phyloP scores from a whole-genome alignment of 1,140 invertebrate species.

The Pseudomyrmex flavicornis region DNA sequence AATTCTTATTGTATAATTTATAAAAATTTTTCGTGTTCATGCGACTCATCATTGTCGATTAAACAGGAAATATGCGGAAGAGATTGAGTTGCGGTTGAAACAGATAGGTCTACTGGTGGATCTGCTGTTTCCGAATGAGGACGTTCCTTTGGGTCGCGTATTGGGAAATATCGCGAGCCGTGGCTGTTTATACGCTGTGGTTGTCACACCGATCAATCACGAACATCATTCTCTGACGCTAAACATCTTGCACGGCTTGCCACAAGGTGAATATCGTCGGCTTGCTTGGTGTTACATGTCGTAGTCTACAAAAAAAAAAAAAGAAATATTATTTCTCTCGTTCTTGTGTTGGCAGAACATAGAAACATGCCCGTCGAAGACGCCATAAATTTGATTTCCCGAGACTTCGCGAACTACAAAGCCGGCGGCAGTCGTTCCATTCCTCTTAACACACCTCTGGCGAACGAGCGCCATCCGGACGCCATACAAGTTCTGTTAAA shows the following conservation, averaged over 20 bases:
- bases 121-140: constrained; percentile 95
- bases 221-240: constrained; percentile 94
- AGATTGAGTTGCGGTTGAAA: constrained; percentile 93
- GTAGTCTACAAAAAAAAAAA: no score
- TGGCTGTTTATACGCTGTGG: constrained; percentile 94
- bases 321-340: neutral
- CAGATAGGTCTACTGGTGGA: constrained; percentile 92
- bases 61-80: constrained; percentile 94
- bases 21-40: constrained; percentile 63
- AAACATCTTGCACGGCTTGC: constrained; percentile 95
- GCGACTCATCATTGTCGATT: neutral
- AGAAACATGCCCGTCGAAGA: constrained; percentile 98
- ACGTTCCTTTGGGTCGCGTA: constrained; percentile 92
- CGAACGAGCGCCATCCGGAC: constrained; percentile 87
- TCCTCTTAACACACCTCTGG: constrained; percentile 79
- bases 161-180: constrained; percentile 94
- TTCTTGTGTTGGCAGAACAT: constrained; percentile 88
- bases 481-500: constrained; percentile 91
- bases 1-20: constrained; percentile 16
- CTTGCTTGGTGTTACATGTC: no score
- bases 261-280: constrained; percentile 89
- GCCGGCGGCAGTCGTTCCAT: constrained; percentile 85
- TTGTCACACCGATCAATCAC: constrained; percentile 94
- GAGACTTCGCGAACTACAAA: constrained; percentile 93
- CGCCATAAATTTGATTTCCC: constrained; percentile 91